A percentile compares a stretch with the other conserved stretches of the same genome.
phyloP scores from a whole-genome alignment of 2,797 vertebrate genomes.

The Cryptoblepharus egeriae region DNA sequence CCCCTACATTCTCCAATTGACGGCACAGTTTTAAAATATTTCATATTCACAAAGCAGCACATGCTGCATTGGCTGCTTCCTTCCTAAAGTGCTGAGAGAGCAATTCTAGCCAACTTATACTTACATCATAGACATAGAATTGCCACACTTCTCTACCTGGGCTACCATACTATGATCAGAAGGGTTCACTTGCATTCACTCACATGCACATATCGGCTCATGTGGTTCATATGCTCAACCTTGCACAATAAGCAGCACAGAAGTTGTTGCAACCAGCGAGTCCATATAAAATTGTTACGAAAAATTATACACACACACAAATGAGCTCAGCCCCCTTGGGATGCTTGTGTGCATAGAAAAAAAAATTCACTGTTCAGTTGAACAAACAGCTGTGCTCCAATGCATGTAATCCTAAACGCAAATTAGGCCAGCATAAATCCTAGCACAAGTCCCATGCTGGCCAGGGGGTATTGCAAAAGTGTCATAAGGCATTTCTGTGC shows the following conservation, averaged over 20 bases:
- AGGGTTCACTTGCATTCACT: background rate
- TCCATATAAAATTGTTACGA: background rate
- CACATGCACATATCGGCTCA: background rate
- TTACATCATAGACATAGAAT: slow-evolving; percentile 27
- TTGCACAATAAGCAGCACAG: background rate
- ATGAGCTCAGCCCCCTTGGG: background rate
- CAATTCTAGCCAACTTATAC: slow-evolving; percentile 24
- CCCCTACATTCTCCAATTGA: slow-evolving; percentile 25
- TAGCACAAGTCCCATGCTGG: no score
- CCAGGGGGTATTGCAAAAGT: no score
- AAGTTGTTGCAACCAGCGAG: background rate
- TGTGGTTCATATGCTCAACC: background rate
- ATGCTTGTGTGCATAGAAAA: background rate
- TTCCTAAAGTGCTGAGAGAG: slow-evolving; percentile 27
- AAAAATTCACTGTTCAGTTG: background rate
- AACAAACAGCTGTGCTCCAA: background rate
- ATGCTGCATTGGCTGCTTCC: slow-evolving; percentile 18
- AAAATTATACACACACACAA: background rate
- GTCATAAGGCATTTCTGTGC: no score
- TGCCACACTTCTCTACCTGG: slow-evolving; percentile 20
- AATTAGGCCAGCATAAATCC: no score
- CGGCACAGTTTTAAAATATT: slow-evolving; percentile 16
- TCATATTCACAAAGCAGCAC: slow-evolving; percentile 20
- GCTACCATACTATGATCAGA: background rate
- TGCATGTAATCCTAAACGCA: no score